Evolutionary conservation across 2,888 invertebrate species (phyloP), one percentile per base, ranked within the genome.

Genomic region (Conus canariensis): DNA sequence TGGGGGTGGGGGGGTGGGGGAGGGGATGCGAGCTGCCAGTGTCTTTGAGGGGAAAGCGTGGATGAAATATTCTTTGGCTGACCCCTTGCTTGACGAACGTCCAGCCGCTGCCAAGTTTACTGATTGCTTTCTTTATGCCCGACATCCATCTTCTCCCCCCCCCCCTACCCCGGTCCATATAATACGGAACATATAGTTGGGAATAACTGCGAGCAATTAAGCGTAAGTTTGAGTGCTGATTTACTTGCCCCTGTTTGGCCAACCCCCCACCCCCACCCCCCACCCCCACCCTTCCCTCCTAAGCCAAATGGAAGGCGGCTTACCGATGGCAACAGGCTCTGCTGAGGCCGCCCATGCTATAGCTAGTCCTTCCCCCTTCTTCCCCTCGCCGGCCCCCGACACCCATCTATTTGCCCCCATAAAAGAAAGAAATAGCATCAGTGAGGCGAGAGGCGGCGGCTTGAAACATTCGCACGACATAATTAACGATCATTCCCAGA

Each of bases 401-500:
- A n/a, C 86, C 85, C 90, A 91, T 90, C 90, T 90, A 90, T 91
- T 90, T 85, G 88, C 88, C 77, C 88, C 88, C 82, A 91, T 90
- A 89, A 91, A 90, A 86, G 90, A 91, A 90, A 88, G 90, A 88
- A 90, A 87, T 90, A 82, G 90, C 91, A 80, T 77, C 60, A 87
- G 30, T 25, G 83, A 83, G 80, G 90, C 88, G 88, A 77, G 86
- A 88, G 88, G 80, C 77, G 90, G 86, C 70, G 90, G 88, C 90
- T 90, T 83, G 91, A 91, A 91, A 86, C 90, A 90, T 89, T 91
- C 88, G 82, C 90, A 74, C 70, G 90, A 88, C 85, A 90, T 92
- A 91, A 92, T 92, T 91, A 92, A 92, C 91, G 91, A 91, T 91
- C 91, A 91, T 90, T 91, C 89, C 86, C 85, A 86, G 90, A 90